These are phyloP conservation scores for Styela clava DNA, from an alignment of 23 tunicate genomes.

Conservation along the genomic window DNA sequence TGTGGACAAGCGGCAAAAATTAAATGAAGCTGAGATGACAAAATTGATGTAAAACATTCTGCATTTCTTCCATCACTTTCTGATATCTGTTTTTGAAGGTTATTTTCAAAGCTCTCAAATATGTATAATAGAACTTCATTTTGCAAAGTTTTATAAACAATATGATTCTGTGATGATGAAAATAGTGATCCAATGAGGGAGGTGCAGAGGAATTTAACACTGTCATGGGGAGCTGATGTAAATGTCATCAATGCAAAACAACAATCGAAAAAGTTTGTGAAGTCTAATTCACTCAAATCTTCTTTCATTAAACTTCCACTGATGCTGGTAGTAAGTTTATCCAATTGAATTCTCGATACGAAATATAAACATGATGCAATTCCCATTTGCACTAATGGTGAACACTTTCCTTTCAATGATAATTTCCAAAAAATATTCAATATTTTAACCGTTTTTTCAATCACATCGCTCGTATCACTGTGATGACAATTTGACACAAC, in stretches of 20 bases:
- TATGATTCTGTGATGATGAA: not conserved
- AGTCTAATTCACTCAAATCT: not conserved
- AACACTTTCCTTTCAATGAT: not conserved
- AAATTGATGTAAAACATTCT: not conserved
- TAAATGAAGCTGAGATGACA: not conserved
- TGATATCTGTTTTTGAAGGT: not conserved
- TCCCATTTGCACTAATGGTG: conserved; percentile 8
- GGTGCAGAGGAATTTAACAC: not conserved
- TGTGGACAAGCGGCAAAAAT: not conserved
- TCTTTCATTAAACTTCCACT: too few species aligned
- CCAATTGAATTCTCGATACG: not conserved
- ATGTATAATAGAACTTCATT: not conserved
- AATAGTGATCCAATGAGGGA: not conserved
- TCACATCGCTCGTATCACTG: not conserved
- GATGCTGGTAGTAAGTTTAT: not conserved
- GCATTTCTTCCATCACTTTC: not conserved
- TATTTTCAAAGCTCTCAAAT: not conserved
- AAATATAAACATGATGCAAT: not conserved
- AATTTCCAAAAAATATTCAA: conserved; percentile 8
- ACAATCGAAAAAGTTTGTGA: not conserved
- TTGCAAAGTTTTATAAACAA: not conserved
- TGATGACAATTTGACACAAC: not conserved
- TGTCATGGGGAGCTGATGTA: not conserved
- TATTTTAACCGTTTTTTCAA: not conserved
- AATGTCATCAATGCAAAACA: not conserved